Percentiles rank a stretch among this genome's conserved stretches.
These are phyloP conservation scores for Sphaerodactylus townsendi DNA, from an alignment of 2,113 vertebrate genomes.

Conservation along the genomic window DNA sequence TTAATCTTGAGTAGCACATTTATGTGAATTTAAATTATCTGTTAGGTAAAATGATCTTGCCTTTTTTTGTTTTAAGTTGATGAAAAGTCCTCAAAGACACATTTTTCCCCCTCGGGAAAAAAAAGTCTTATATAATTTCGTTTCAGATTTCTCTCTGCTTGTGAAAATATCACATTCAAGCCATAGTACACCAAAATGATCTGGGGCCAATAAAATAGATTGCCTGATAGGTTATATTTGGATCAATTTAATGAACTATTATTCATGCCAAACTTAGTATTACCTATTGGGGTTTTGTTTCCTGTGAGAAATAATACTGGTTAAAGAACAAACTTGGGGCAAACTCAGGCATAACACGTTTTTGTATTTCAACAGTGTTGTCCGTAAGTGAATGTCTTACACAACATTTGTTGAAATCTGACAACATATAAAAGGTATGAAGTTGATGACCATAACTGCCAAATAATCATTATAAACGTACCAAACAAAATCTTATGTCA, in stretches of 20 bases:
- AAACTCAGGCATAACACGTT: neutral
- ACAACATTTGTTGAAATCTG: no score
- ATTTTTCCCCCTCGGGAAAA: neutral
- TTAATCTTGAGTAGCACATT: neutral
- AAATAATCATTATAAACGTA: neutral
- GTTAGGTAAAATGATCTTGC: neutral
- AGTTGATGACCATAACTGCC: neutral
- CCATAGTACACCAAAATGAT: neutral
- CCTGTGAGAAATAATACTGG: neutral
- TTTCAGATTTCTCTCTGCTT: neutral
- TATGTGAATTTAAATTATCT: neutral
- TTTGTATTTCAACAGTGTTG: neutral
- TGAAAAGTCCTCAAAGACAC: neutral
- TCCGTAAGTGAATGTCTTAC: neutral
- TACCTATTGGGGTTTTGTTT: neutral
- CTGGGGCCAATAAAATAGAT: neutral
- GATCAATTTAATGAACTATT: neutral
- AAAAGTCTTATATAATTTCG: neutral
- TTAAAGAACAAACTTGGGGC: neutral
- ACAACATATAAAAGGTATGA: no score
- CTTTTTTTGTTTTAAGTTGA: neutral
- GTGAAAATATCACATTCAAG: neutral
- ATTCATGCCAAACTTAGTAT: neutral
- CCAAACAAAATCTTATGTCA: neutral
- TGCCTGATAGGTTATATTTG: no score